phyloP scores from a whole-genome alignment of 2,113 vertebrate genomes.

The Peromyscus maniculatus region DNA sequence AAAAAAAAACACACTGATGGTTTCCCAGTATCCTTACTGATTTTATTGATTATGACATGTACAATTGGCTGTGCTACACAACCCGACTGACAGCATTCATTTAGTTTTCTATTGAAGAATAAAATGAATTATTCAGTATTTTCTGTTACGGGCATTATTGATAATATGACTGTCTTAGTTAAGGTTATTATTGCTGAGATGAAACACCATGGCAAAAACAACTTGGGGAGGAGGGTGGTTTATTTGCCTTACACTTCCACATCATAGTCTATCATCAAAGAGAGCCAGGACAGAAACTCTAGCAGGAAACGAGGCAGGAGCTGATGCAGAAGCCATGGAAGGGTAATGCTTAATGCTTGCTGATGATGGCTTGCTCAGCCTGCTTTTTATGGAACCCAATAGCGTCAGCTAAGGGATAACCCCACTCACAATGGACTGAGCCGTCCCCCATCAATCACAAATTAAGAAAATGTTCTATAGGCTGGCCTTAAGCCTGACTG shows the following conservation, averaged over 20 bases:
- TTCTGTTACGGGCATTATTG: neutral
- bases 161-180: neutral
- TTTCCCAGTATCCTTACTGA: neutral
- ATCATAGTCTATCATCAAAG: neutral
- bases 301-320: neutral
- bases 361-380: neutral
- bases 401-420: neutral
- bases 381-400: neutral
- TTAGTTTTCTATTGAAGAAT: neutral
- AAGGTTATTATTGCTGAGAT: neutral
- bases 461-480: neutral
- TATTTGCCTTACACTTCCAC: neutral
- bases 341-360: neutral
- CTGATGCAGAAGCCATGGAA: neutral
- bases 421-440: accelerated
- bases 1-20: neutral
- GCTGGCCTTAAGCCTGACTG: neutral
- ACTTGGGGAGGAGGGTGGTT: neutral
- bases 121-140: neutral
- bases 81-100: neutral
- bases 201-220: neutral
- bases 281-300: too few relatives aligned
- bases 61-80: neutral
- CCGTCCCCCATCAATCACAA: neutral
- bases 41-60: neutral